phyloP scores from a whole-genome alignment of 2,797 vertebrate species.

The Cheirogaleus major region DNA sequence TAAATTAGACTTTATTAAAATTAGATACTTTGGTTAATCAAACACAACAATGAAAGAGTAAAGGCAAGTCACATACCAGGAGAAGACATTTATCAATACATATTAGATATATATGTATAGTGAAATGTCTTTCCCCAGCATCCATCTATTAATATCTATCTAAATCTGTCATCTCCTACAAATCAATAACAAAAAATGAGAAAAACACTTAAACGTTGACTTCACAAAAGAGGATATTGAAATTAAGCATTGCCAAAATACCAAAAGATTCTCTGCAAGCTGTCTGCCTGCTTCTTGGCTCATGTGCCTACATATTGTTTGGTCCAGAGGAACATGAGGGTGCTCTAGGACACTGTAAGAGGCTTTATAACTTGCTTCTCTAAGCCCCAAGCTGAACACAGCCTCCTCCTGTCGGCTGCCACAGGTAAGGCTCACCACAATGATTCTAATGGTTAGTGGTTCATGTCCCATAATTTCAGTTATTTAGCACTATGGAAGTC shows the following conservation, averaged over 20 bases:
- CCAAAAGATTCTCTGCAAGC: neutral
- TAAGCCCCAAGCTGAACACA: neutral
- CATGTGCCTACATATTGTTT: neutral
- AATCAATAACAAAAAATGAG: neutral
- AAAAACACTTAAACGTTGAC: neutral
- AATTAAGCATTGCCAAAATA: neutral
- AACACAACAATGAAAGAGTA: neutral
- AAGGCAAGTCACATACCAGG: neutral
- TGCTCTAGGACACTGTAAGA: neutral
- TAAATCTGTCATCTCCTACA: neutral
- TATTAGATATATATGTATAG: no score
- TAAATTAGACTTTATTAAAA: neutral
- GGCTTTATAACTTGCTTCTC: neutral
- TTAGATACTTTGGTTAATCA: neutral
- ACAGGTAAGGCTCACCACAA: neutral
- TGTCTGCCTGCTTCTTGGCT: neutral
- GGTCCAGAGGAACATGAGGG: neutral
- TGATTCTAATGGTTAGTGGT: neutral
- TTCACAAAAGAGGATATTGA: neutral
- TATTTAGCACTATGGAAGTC: neutral
- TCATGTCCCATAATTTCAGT: neutral
- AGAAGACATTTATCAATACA: no score
- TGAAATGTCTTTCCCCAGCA: no score
- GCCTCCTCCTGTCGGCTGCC: neutral
- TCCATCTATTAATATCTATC: neutral